Percentiles rank a stretch among this genome's conserved stretches.
Evolutionary conservation across 2,888 invertebrate species (phyloP).

Genomic region (Bhutanitis thaidina): DNA sequence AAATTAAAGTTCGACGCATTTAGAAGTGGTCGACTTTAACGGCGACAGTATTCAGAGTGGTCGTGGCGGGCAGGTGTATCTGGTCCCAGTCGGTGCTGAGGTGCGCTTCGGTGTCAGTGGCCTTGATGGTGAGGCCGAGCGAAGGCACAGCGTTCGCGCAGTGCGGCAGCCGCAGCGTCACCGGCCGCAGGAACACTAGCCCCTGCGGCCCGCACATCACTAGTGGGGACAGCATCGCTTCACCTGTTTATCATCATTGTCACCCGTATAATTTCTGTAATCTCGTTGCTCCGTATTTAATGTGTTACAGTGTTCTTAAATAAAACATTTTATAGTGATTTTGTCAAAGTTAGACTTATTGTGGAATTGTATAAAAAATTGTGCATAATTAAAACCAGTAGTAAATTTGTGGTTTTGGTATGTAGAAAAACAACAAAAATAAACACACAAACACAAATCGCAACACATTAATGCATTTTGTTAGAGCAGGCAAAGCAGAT

Average conservation of each 20-base stretch:
- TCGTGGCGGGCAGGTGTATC: slow-evolving; percentile 89
- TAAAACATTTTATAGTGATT: too few species aligned
- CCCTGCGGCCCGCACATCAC: slow-evolving; percentile 98
- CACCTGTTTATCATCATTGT: slow-evolving; percentile 75
- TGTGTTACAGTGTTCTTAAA: too few species aligned
- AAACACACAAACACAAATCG: slow-evolving; percentile 79
- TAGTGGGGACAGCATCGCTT: slow-evolving; percentile 95
- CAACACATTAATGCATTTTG: slow-evolving; percentile 57
- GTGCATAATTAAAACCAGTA: too few species aligned
- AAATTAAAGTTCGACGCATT: neutral
- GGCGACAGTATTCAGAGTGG: slow-evolving; percentile 91
- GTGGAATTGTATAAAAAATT: too few species aligned
- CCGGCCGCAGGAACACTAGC: slow-evolving; percentile 91
- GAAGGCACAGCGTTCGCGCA: slow-evolving; percentile 89
- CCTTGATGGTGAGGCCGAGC: slow-evolving; percentile 87
- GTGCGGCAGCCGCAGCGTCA: slow-evolving; percentile 94
- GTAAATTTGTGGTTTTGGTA: slow-evolving; percentile 5
- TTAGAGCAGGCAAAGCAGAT: slow-evolving; percentile 49
- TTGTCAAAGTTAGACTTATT: too few species aligned
- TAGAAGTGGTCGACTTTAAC: slow-evolving; percentile 95
- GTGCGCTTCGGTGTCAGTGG: slow-evolving; percentile 90
- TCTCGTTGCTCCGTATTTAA: too few species aligned
- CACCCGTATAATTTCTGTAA: too few species aligned
- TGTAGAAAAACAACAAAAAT: slow-evolving; percentile 32
- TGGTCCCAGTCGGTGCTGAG: slow-evolving; percentile 92